Evolutionary conservation across 2,797 vertebrate species (phyloP), one percentile per base, ranked within the genome.

Genomic region (Pitangus sulphuratus): DNA sequence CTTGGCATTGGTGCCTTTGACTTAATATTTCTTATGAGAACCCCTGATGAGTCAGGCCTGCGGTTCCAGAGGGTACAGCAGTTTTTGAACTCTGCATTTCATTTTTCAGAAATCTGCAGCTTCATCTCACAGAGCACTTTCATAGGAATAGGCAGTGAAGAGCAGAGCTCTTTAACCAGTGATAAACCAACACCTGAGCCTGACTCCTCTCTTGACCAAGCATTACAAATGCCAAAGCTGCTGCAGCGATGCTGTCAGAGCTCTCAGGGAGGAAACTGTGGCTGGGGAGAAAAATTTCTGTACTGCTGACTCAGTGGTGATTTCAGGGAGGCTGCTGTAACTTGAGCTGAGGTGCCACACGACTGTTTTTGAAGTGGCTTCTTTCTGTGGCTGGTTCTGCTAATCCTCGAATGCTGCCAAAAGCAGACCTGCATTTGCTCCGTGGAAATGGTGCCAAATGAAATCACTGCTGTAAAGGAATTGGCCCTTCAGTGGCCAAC

Each of bases 261-360:
- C 26, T 62, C 45, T 42, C 64, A 30, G 56, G 44, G 87, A 92
- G 93, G 90, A 96, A 94, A 68, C 87, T 85, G 87, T 54, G 92
- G 75, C 81, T 71, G 56, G 28, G 68, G 68, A 75, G 25, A 45
- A 8, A 53, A 64, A 22, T 57, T 79, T 69, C 51, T 70, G 40
- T 64, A 42, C 35, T 71, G 19, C 26, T 85, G 92, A 83, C 87
- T 82, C 31, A n/a, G 57, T 80, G 56, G n/a, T 40, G 72, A 81
- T 87, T 87, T 91, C 51, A 70, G 62, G 5, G 47, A 53, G 79
- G 33, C 76, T 84, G 40, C 40, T 75, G 15, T 42, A 56, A 19
- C 51, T 66, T 56, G n/a, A 87, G 76, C 71, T 70, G 64, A 25
- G 71, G 8, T 26, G 35, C 51, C 35, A 30, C 15, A 74, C 76